Evolutionary conservation across 2,797 vertebrate genomes (phyloP).

Genomic region (Coregonus sp.): DNA sequence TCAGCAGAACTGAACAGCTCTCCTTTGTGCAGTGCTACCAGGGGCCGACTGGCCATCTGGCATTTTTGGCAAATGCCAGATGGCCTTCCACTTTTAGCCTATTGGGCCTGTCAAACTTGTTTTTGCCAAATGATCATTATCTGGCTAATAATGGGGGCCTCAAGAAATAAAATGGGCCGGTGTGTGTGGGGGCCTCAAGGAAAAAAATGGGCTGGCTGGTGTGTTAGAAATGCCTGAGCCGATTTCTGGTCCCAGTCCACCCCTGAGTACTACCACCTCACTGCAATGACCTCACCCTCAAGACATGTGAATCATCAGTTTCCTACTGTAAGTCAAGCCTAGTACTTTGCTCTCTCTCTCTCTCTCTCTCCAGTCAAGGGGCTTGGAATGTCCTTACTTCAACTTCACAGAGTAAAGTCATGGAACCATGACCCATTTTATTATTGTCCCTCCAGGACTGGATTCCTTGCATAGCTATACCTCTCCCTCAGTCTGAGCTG

Average conservation of each 20-base stretch:
- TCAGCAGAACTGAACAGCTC: constrained; percentile 27
- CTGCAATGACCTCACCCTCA: constrained; percentile 53
- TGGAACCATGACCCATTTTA: constrained; percentile 57
- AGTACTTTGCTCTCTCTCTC: constrained; percentile 50
- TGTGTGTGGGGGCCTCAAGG: too few relatives aligned
- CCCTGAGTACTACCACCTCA: neutral
- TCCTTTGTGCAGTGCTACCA: constrained; percentile 31
- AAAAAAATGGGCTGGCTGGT: too few relatives aligned
- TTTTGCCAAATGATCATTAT: too few relatives aligned
- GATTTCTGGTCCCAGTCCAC: too few relatives aligned
- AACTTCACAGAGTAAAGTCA: constrained; percentile 47
- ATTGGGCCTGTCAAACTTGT: too few relatives aligned
- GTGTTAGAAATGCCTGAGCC: too few relatives aligned
- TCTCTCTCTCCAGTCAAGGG: constrained; percentile 48
- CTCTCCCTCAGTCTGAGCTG: constrained; percentile 38
- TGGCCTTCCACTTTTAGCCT: too few relatives aligned
- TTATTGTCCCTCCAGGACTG: constrained; percentile 53
- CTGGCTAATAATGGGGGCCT: too few relatives aligned
- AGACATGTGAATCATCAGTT: constrained; percentile 53
- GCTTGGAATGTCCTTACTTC: constrained; percentile 57
- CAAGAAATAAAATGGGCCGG: too few relatives aligned
- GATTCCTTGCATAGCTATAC: constrained; percentile 66
- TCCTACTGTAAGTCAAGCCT: constrained; percentile 13
- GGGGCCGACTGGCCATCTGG: neutral
- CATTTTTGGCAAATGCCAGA: too few relatives aligned